Percentiles rank a stretch among this genome's conserved stretches.
Evolutionary conservation across 2,888 invertebrate genomes (phyloP).

Genomic region (Synanthedon myopaeformis): DNA sequence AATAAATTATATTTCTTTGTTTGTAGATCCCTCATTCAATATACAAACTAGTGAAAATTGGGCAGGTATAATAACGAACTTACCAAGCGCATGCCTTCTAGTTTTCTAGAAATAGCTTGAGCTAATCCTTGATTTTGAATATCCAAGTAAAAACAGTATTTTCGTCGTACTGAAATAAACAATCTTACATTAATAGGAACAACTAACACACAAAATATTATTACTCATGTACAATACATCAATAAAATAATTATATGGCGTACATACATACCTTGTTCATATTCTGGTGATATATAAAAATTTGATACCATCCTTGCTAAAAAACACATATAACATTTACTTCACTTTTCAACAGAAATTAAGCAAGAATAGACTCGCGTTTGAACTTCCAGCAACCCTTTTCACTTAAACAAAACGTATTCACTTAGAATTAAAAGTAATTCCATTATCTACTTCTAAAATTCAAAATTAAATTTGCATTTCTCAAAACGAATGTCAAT

Average conservation of each 20-base stretch:
- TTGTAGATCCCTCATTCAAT: no score
- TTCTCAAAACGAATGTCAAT: constrained; percentile 40
- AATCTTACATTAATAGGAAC: constrained; percentile 6
- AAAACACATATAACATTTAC: constrained; percentile 7
- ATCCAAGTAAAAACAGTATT: constrained; percentile 81
- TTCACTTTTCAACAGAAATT: no score
- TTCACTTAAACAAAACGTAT: no score
- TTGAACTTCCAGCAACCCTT: no score
- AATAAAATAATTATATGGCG: constrained; percentile 17
- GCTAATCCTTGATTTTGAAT: constrained; percentile 77
- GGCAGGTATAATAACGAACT: constrained; percentile 35
- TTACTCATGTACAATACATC: constrained; percentile 14
- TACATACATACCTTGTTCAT: constrained; percentile 39
- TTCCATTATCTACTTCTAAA: constrained; percentile 2
- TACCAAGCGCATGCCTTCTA: constrained; percentile 80
- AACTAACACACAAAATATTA: constrained; percentile 1
- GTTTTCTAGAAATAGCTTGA: constrained; percentile 75
- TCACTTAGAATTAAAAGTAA: constrained; percentile 5
- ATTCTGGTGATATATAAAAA: constrained; percentile 59
- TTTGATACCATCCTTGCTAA: constrained; percentile 53
- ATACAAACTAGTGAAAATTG: neutral
- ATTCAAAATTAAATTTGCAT: constrained; percentile 25
- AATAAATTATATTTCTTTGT: no score
- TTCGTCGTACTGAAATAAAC: constrained; percentile 60
- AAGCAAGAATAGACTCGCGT: no score